Conservation (phyloP, 1,140 invertebrate species). For the Belonocnema kinseyi region DNA sequence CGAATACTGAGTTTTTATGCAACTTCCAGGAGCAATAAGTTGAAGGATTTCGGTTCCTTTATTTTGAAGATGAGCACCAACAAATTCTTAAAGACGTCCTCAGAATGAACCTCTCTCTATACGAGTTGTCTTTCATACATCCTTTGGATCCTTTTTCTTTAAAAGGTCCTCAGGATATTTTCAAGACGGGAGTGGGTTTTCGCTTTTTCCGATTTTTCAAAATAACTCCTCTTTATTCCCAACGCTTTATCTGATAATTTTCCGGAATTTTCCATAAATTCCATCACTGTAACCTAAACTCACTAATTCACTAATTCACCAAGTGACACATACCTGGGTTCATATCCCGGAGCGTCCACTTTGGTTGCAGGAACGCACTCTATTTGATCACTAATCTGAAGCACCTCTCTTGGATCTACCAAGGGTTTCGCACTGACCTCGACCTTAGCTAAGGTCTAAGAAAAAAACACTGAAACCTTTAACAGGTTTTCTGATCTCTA, state of each 20-base stretch:
- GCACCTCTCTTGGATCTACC: conserved; percentile 23
- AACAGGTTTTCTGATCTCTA: conserved; percentile 2
- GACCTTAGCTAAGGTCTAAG: conserved; percentile 22
- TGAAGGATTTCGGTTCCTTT: no score
- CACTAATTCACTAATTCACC: conserved; percentile 18
- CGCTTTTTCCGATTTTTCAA: no score
- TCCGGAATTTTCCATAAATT: neutral
- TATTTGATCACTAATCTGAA: conserved; percentile 40
- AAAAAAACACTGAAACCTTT: conserved; percentile 10
- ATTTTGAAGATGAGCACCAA: no score
- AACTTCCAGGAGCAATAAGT: no score
- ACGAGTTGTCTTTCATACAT: no score
- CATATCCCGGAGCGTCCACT: conserved; percentile 70
- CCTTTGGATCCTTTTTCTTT: no score
- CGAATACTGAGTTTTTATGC: no score
- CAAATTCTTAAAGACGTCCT: no score
- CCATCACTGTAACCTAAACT: neutral
- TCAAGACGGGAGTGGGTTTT: no score
- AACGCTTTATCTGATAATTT: neutral
- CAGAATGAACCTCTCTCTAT: no score
- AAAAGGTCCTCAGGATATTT: no score
- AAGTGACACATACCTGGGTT: conserved; percentile 68
- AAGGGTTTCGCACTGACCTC: conserved; percentile 26
- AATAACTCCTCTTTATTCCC: no score
- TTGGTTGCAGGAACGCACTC: conserved; percentile 55